Evolutionary conservation across 2,113 vertebrate species (phyloP).

Genomic region (Tetrao urogallus): DNA sequence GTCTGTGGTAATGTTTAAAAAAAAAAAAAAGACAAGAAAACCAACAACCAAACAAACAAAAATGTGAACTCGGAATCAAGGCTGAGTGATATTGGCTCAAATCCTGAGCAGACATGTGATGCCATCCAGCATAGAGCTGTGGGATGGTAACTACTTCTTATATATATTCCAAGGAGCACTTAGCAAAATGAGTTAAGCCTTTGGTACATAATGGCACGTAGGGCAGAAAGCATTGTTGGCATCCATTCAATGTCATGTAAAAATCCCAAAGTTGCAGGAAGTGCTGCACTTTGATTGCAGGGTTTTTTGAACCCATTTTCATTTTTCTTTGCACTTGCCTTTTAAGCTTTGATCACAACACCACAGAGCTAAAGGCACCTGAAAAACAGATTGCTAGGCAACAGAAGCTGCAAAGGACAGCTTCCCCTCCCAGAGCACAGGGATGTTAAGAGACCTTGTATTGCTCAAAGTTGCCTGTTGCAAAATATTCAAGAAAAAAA

Average conservation of each 20-base stretch:
- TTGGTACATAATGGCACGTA: fast-evolving
- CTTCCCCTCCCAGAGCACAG: background rate
- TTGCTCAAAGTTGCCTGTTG: background rate
- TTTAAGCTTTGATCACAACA: conserved; percentile 27
- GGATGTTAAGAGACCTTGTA: background rate
- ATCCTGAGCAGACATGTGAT: background rate
- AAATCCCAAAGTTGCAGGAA: background rate
- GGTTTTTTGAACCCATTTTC: conserved; percentile 7
- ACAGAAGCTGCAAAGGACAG: conserved; percentile 62
- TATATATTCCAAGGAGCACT: background rate
- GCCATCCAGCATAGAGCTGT: background rate
- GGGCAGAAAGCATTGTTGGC: background rate
- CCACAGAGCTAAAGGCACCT: conserved; percentile 33
- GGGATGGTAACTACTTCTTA: background rate
- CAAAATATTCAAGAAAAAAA: conserved; percentile 15
- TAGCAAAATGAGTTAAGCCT: background rate
- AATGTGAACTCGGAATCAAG: background rate
- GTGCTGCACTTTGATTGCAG: background rate
- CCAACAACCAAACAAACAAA: background rate
- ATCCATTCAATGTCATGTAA: background rate
- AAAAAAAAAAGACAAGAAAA: background rate
- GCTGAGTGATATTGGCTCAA: background rate
- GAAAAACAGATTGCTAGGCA: conserved; percentile 67
- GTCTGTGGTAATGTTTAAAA: background rate
- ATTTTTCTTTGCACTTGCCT: background rate